phyloP scores from a whole-genome alignment of 2,888 invertebrate species.

The Oscheius myriophilus region DNA sequence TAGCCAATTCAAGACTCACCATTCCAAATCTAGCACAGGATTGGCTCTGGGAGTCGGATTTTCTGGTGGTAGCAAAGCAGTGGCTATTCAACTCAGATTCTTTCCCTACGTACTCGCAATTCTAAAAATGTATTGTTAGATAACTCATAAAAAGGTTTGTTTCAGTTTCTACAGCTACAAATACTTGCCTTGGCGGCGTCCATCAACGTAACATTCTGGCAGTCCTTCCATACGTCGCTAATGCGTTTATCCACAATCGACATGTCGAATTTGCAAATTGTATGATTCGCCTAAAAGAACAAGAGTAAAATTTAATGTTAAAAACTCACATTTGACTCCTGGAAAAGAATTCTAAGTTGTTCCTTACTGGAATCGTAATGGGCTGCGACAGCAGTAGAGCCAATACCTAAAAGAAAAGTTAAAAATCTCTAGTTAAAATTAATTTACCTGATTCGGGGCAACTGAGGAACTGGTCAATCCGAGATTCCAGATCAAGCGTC shows the following conservation, averaged over 20 bases:
- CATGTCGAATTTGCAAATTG: conserved; percentile 34
- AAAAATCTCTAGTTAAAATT: background rate
- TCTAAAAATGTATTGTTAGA: conserved; percentile 5
- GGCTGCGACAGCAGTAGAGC: conserved; percentile 40
- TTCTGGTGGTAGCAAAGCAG: conserved; percentile 37
- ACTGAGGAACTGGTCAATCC: conserved; percentile 18
- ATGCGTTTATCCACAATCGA: conserved; percentile 34
- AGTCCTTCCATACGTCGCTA: conserved; percentile 36
- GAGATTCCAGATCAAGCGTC: conserved; percentile 20
- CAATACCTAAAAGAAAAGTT: background rate
- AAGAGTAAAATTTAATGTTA: background rate
- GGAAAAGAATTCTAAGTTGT: conserved; percentile 32
- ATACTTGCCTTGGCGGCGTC: conserved; percentile 24
- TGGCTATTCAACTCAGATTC: conserved; percentile 18
- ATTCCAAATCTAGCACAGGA: conserved; percentile 24
- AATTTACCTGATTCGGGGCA: conserved; percentile 4
- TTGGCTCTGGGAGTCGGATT: conserved; percentile 14
- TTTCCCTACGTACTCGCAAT: conserved; percentile 8
- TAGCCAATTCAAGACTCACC: conserved; percentile 15
- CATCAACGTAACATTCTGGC: conserved; percentile 34
- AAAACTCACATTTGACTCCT: conserved; percentile 16
- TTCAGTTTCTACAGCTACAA: too few species aligned
- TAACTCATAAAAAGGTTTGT: conserved; percentile 1
- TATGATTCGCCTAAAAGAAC: conserved; percentile 15
- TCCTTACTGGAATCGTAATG: conserved; percentile 25